Evolutionary conservation across 2,113 vertebrate genomes (phyloP).

Genomic region (Antennarius striatus): DNA sequence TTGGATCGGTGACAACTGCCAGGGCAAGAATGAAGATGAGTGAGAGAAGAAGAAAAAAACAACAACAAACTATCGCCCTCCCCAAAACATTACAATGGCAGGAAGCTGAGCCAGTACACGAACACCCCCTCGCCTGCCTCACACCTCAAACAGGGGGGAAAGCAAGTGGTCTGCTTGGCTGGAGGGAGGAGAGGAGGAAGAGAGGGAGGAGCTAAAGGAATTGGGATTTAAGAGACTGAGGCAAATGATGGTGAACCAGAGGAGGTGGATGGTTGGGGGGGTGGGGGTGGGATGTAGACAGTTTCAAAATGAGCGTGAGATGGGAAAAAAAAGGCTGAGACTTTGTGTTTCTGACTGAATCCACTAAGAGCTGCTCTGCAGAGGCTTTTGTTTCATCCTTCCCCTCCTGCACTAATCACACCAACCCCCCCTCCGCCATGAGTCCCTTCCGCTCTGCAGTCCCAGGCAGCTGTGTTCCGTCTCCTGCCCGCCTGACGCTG

Average conservation of each 20-base stretch:
- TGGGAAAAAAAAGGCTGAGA: background rate
- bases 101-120: slow-evolving; percentile 39
- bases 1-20: slow-evolving; percentile 37
- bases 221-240: slow-evolving; percentile 32
- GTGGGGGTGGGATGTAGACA: background rate
- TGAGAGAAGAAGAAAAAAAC: slow-evolving; percentile 17
- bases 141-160: slow-evolving; percentile 32
- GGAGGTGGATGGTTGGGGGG: background rate
- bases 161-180: slow-evolving; percentile 16
- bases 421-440: slow-evolving; percentile 5
- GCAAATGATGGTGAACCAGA: slow-evolving; percentile 46
- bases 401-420: slow-evolving; percentile 18
- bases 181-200: slow-evolving; percentile 32
- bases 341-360: slow-evolving; percentile 1
- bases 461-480: slow-evolving; percentile 41
- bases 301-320: slow-evolving; percentile 1
- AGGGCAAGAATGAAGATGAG: slow-evolving; percentile 33
- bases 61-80: slow-evolving; percentile 14
- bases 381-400: slow-evolving; percentile 41
- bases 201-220: slow-evolving; percentile 41
- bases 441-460: slow-evolving; percentile 52
- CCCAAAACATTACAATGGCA: slow-evolving; percentile 72
- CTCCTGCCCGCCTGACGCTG: slow-evolving; percentile 43
- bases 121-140: slow-evolving; percentile 41
- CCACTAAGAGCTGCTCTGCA: slow-evolving; percentile 1